phyloP scores from a whole-genome alignment of 2,888 invertebrate species.

The Drosophila kanekoi region DNA sequence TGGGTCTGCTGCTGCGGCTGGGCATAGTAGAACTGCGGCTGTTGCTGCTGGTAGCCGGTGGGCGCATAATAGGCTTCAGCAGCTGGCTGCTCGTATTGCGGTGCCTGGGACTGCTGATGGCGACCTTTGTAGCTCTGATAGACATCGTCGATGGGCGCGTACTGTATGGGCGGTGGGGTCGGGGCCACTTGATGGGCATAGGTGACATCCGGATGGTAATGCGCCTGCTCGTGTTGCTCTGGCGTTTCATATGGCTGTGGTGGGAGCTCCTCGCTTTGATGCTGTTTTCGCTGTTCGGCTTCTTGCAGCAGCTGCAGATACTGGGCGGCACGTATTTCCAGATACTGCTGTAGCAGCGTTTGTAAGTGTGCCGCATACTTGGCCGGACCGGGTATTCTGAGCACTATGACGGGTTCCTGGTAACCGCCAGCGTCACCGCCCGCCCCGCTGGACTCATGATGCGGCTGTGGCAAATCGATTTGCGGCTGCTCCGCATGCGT shows the following conservation, averaged over 20 bases:
- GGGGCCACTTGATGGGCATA: conserved; percentile 68
- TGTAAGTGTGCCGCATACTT: conserved; percentile 85
- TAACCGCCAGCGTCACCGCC: conserved; percentile 51
- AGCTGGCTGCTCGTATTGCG: conserved; percentile 56
- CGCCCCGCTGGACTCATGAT: conserved; percentile 23
- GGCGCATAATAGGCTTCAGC: conserved; percentile 58
- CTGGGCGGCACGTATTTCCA: conserved; percentile 84
- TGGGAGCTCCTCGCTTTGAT: conserved; percentile 44
- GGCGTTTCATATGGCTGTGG: conserved; percentile 41
- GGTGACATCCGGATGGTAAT: conserved; percentile 66
- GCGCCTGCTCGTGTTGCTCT: conserved; percentile 50
- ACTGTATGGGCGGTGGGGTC: conserved; percentile 66
- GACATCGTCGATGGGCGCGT: conserved; percentile 81
- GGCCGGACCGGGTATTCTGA: conserved; percentile 84
- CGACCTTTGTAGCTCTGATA: conserved; percentile 82
- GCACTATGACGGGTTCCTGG: conserved; percentile 84
- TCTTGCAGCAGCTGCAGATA: conserved; percentile 83
- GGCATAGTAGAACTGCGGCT: conserved; percentile 80
- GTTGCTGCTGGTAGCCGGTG: conserved; percentile 52
- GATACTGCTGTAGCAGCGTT: conserved; percentile 83
- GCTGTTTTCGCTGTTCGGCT: conserved; percentile 78
- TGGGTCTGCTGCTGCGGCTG: conserved; percentile 54
- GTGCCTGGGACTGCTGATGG: conserved; percentile 63
- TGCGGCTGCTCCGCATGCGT: conserved; percentile 63
- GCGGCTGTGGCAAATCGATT: conserved; percentile 65